Base-by-base conservation (phyloP, 2,888 invertebrate species). In the Neuroscelio doddi region DNA sequence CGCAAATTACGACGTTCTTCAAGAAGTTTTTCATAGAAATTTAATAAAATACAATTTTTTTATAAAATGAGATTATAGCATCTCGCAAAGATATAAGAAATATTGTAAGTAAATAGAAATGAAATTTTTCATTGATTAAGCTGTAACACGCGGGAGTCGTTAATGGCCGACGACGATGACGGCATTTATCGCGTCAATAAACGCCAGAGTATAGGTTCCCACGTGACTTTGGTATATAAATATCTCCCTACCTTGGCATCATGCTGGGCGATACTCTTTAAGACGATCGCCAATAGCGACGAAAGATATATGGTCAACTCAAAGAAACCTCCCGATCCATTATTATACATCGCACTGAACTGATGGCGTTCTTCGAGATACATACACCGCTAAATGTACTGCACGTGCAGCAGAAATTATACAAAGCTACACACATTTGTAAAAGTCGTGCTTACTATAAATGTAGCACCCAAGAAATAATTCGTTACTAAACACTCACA, bases 141-240 rank as follows among this genome's bases (percentile, higher is more conserved):
- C 75, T 70, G 73, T 72, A 71, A 71, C n/a, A n/a, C 75, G 69
- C 69, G 68, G 73, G 69, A 67, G 72, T 77, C 72, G 76, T 79
- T 78, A 79, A 79, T 79, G 77, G 77, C 77, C 68, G 77, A 75
- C 80, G 75, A 70, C 73, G 74, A 52, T 52, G 51, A 36, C 47
- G 36, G 75, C 76, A 77, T 78, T 76, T 75, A 76, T 78, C 76
- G 76, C 76, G 72, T 80, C 79, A 80, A 79, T 80, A 80, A 75
- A 79, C 67, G 71, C 65, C 70, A 71, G 64, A 50, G 67, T 72
- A 71, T 76, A 73, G 70, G 75, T 75, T 76, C 70, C 69, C 72
- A 70, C 75, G 72, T 72, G 70, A 69, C 73, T 59, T 64, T 47
- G 73, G 42, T 51, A 70, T 78, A 77, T 80, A 80, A 80, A 80